Conservation (phyloP, 2,797 vertebrate species). For the Schizothorax lantsangensis region DNA sequence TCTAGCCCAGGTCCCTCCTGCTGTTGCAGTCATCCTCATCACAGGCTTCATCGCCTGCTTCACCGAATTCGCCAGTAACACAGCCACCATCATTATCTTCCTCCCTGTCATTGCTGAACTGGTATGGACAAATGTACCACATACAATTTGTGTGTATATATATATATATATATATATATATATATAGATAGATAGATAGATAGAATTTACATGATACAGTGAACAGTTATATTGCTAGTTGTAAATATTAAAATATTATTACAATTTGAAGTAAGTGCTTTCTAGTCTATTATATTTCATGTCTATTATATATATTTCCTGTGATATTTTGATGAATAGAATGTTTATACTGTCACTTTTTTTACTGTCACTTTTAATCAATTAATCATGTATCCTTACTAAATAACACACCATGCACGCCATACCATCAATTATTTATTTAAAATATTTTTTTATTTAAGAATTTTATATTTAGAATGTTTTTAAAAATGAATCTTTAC, state of each 20-base stretch:
- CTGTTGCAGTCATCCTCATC: slow-evolving; percentile 87
- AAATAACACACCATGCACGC: not conserved
- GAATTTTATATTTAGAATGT: not conserved
- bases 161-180: not conserved
- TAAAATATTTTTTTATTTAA: not conserved
- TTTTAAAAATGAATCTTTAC: too few species aligned
- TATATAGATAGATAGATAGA: too few species aligned
- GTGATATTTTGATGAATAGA: not conserved
- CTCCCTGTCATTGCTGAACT: slow-evolving; percentile 92
- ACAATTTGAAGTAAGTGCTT: not conserved
- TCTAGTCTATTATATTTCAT: not conserved
- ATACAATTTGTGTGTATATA: not conserved
- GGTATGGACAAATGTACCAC: slow-evolving; percentile 72
- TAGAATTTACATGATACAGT: not conserved
- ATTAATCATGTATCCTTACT: not conserved
- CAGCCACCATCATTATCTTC: slow-evolving; percentile 95
- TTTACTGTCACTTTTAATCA: not conserved
- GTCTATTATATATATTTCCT: too few species aligned
- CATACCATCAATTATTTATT: not conserved
- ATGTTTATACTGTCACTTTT: too few species aligned
- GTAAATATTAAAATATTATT: not conserved
- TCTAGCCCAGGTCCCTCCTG: slow-evolving; percentile 84
- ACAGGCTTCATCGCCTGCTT: slow-evolving; percentile 89
- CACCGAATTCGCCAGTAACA: slow-evolving; percentile 98
- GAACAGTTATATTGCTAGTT: not conserved